Evolutionary conservation across 1,140 invertebrate species (phyloP), one percentile per base, ranked within the genome.

Genomic region (Portunus trituberculatus): DNA sequence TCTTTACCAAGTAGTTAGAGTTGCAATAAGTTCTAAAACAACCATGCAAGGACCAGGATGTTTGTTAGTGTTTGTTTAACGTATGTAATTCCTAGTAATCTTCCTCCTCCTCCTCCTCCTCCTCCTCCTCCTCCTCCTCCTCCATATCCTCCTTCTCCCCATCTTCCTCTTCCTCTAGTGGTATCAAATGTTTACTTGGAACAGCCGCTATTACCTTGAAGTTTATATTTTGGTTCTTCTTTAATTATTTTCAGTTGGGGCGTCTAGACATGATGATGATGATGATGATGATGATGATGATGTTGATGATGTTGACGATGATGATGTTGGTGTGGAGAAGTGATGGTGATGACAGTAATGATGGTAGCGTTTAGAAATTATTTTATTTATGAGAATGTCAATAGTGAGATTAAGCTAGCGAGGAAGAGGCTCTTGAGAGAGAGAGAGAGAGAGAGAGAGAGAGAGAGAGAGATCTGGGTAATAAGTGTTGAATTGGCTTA

Each of bases 361-460:
- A 20, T 59, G 52, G 20, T 59, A 10, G 52, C 12, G 20, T 12
- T 59, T 4, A 39, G 52, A 12, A 10, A 59, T 2, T 2, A 59
- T 39, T 39, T 39, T 59, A 59, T 2, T 59, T 4, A 10, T 12
- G 20, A 4, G 52, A 10, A 20, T 59, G 20, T 2, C 12, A 10
- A 20, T 59, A 59, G 52, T 59, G 20, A 20, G 1, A 59, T 12
- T 59, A 59, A 20, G 20, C 12, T 59, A 59, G 52, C 20, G 20
- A 39, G 32, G 25, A 20, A 89, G 87, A 25, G 87, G 32, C 2
- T 32, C 39, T 39, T 16, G 87, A 89, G 2, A 89, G 29, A 31
- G 87, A 89, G 28, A 39, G 28, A 89, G 87, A 89, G 32, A 89
- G 14, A 89, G 32, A 89, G 87, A 89, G 32, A 89, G 87, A 39